Conservation (phyloP, 1,140 invertebrate species). For the Grapholita molesta region DNA sequence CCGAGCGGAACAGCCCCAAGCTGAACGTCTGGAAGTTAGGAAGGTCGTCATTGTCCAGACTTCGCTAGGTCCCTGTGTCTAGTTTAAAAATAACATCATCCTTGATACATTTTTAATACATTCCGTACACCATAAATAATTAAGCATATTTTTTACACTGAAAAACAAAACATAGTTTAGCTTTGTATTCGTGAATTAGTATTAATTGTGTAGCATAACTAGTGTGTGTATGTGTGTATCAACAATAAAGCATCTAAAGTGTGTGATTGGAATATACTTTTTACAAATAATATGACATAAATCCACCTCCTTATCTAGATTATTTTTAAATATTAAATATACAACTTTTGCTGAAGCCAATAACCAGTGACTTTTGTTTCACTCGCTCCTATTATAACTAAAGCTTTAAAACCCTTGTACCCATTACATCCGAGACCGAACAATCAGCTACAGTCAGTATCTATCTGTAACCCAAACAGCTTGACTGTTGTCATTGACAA, state of each 20-base stretch:
- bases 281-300: background rate
- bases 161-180: background rate
- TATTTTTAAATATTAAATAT: no score
- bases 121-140: background rate
- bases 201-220: background rate
- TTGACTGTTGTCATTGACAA: no score
- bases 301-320: background rate
- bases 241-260: background rate
- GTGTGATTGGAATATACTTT: background rate
- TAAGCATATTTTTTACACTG: background rate
- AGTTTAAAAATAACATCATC: background rate
- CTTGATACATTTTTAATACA: no score
- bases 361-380: no score
- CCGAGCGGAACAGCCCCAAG: constrained; percentile 85
- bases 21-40: constrained; percentile 66
- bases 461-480: no score
- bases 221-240: background rate
- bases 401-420: background rate
- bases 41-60: constrained; percentile 21
- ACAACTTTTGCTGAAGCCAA: no score
- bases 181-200: background rate
- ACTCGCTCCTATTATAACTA: background rate
- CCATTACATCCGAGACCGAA: background rate
- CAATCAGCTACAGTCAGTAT: background rate
- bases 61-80: background rate